phyloP scores from a whole-genome alignment of 1,140 invertebrate genomes.

The Hypothenemus hampei region DNA sequence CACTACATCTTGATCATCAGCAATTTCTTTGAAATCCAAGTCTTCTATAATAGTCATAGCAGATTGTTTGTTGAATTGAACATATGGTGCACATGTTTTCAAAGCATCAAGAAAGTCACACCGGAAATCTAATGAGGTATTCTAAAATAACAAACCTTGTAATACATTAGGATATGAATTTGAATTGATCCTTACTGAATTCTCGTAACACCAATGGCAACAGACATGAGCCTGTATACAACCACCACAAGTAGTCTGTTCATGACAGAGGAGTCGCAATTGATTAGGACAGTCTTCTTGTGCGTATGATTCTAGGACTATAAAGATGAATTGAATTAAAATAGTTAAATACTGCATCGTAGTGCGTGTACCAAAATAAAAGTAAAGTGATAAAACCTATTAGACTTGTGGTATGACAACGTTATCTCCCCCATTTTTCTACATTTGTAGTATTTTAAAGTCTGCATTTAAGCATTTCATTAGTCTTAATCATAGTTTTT shows the following conservation, averaged over 20 bases:
- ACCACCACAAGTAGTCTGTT: slow-evolving; percentile 21
- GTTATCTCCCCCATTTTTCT: too few species aligned
- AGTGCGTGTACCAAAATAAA: too few species aligned
- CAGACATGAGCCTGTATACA: slow-evolving; percentile 24
- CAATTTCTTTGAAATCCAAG: slow-evolving; percentile 10
- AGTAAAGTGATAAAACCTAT: too few species aligned
- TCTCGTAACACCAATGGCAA: slow-evolving; percentile 28
- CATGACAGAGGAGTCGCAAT: slow-evolving; percentile 9
- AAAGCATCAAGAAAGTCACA: slow-evolving; percentile 5
- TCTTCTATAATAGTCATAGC: slow-evolving; percentile 4
- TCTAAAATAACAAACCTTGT: neutral
- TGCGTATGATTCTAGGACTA: neutral
- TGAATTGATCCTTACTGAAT: slow-evolving; percentile 6
- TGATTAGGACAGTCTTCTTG: slow-evolving; percentile 4
- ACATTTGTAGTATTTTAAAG: too few species aligned
- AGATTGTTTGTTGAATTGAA: slow-evolving; percentile 3
- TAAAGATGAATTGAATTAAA: too few species aligned
- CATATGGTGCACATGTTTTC: neutral
- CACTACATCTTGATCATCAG: slow-evolving; percentile 2
- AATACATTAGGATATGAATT: too few species aligned
- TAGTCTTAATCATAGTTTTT: too few species aligned
- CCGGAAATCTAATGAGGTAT: neutral
- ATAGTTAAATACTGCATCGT: too few species aligned
- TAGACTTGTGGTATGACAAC: too few species aligned
- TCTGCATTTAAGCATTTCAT: too few species aligned